phyloP scores from a whole-genome alignment of 2,888 invertebrate genomes.

The Muschampia plurimacula region DNA sequence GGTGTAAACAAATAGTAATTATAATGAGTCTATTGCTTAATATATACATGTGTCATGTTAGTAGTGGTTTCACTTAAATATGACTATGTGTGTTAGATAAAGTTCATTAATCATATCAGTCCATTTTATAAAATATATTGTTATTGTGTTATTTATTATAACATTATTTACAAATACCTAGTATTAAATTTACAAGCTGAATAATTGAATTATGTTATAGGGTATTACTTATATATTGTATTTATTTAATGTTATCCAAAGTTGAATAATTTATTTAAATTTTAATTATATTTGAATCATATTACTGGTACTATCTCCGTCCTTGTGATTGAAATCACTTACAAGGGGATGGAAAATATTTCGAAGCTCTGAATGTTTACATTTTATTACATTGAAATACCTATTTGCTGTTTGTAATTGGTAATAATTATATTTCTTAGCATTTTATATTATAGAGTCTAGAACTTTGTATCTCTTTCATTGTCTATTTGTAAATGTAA shows the following conservation, averaged over 20 bases:
- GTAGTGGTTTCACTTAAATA: neutral
- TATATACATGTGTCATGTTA: neutral
- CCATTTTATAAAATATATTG: constrained; percentile 12
- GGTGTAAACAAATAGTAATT: neutral
- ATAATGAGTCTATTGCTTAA: neutral
- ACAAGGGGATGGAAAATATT: constrained; percentile 10
- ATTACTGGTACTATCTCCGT: neutral
- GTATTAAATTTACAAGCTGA: neutral
- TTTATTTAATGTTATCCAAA: constrained; percentile 11
- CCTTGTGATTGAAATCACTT: neutral
- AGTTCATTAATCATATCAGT: constrained; percentile 26
- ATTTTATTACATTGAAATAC: constrained; percentile 13
- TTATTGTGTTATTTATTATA: constrained; percentile 8
- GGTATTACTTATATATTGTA: neutral
- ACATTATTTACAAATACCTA: constrained; percentile 3
- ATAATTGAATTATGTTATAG: neutral
- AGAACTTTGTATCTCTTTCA: constrained; percentile 54
- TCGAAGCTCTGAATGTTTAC: constrained; percentile 12
- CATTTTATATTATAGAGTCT: constrained; percentile 34
- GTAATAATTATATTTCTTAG: constrained; percentile 20
- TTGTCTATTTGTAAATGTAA: constrained; percentile 55
- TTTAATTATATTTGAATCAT: neutral
- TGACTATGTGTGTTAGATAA: neutral
- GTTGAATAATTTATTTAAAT: neutral
- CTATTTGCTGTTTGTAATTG: constrained; percentile 7